Evolutionary conservation across 2,888 invertebrate species (phyloP).

Genomic region (Epinotia ramella): DNA sequence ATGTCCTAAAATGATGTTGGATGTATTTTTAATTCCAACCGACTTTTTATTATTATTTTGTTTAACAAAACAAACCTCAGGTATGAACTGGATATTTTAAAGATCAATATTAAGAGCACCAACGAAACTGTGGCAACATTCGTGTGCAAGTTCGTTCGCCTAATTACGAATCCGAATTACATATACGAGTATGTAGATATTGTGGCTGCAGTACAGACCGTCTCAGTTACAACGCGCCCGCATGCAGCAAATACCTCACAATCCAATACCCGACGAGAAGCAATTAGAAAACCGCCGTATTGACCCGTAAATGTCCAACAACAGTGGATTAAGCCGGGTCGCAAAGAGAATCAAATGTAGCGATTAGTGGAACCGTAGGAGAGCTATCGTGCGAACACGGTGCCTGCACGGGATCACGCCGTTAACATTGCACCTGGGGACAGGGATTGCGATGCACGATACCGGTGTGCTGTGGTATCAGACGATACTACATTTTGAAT

Average conservation of each 20-base stretch:
- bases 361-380: constrained; percentile 13
- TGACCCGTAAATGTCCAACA: constrained; percentile 17
- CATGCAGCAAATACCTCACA: background rate
- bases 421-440: constrained; percentile 28
- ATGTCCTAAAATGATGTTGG: too few species aligned
- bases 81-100: too few species aligned
- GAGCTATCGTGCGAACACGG: constrained; percentile 26
- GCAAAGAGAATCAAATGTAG: constrained; percentile 36
- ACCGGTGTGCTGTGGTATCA: constrained; percentile 12
- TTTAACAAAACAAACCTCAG: too few species aligned
- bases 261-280: background rate
- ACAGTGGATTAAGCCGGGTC: constrained; percentile 23
- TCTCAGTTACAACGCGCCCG: background rate
- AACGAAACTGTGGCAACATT: too few species aligned
- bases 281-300: constrained; percentile 16
- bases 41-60: too few species aligned
- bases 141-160: too few species aligned
- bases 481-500: background rate
- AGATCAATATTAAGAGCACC: too few species aligned
- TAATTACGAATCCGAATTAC: too few species aligned
- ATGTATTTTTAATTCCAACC: too few species aligned
- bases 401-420: constrained; percentile 28
- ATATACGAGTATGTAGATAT: too few species aligned
- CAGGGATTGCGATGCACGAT: constrained; percentile 43
- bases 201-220: background rate